These are phyloP conservation scores for Hippopotamus amphibius DNA, from an alignment of 2,113 vertebrate genomes.

Conservation along the genomic window DNA sequence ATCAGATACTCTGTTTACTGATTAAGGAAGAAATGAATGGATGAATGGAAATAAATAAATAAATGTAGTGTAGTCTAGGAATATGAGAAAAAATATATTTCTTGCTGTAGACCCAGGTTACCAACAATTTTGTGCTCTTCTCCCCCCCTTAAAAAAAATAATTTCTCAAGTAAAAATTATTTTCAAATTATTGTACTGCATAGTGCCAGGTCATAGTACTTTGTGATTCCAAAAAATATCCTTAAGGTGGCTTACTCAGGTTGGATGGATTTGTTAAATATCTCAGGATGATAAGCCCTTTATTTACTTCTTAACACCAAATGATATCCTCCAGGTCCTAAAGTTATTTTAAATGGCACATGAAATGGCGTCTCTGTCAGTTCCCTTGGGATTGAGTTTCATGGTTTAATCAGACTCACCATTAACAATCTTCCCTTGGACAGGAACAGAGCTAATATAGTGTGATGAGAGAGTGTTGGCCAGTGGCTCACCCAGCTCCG, in stretches of 20 bases:
- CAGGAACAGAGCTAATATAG: constrained; percentile 66
- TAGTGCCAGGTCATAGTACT: neutral
- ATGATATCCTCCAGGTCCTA: constrained; percentile 51
- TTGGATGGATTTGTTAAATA: constrained; percentile 40
- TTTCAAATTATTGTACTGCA: neutral
- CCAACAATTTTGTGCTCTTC: neutral
- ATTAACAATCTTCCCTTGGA: constrained; percentile 69
- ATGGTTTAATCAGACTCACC: constrained; percentile 73
- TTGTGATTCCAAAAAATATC: neutral
- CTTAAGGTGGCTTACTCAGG: neutral
- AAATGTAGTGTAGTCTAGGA: neutral
- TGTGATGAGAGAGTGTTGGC: constrained; percentile 78
- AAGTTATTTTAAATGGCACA: constrained; percentile 54
- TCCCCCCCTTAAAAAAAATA: neutral
- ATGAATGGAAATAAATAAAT: neutral
- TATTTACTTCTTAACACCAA: constrained; percentile 70
- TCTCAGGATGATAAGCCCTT: neutral
- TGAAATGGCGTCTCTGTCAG: constrained; percentile 36
- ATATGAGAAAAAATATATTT: neutral
- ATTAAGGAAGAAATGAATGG: constrained; percentile 1
- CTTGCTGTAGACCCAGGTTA: neutral
- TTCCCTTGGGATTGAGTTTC: constrained; percentile 62
- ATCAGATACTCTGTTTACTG: neutral
- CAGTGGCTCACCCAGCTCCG: constrained; percentile 56
- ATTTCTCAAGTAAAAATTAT: neutral